Base-by-base conservation (phyloP, 1,140 invertebrate genomes). In the Lasaia peninsularis region DNA sequence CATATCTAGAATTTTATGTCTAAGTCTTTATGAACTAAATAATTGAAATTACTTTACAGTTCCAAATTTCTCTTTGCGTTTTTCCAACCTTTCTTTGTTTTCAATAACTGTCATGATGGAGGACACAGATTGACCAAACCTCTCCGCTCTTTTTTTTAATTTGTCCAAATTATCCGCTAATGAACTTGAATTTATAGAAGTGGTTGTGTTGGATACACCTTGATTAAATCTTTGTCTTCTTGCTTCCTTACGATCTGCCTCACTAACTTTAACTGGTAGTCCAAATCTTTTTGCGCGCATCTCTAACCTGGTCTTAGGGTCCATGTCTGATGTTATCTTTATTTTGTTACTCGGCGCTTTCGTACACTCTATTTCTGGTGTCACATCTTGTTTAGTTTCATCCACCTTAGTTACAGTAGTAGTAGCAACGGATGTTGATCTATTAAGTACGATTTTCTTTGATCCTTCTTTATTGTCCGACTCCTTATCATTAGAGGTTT, bases 231-330 rank as follows among this genome's bases (percentile, higher is more conserved):
- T 89, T 57, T 92, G 92, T 60, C 93, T 92, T 68, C 94, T 90
- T 1, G 91, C 93, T 75, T 92, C 91, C 84, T 93, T 95, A 62
- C 92, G 91, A 51, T 92, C 91, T 53, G 85, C 83, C 11, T 83
- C 77, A 40, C 89, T 69, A 37, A 93, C 89, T 37, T 91, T 87
- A 3, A 91, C 63, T 4, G 91, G 88, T n/a, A 93, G 76, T 21
- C 94, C 95, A 89, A 96, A 96, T 72, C 95, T 93, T 73, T 95
- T 95, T 2, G 94, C 94, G 68, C 95, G 91, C 91, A 95, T 91
- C 79, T 95, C 94, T 50, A 95, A 71, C 54, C 94, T 90, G 76
- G 94, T 93, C 83, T 94, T 93, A 2, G 89, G 73, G 69, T 92
- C 92, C 35, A 94, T 62, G 51, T 93, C 90, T 35, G 78, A 56